Evolutionary conservation across 2,797 vertebrate species (phyloP).

Genomic region (Pseudochirops cupreus): DNA sequence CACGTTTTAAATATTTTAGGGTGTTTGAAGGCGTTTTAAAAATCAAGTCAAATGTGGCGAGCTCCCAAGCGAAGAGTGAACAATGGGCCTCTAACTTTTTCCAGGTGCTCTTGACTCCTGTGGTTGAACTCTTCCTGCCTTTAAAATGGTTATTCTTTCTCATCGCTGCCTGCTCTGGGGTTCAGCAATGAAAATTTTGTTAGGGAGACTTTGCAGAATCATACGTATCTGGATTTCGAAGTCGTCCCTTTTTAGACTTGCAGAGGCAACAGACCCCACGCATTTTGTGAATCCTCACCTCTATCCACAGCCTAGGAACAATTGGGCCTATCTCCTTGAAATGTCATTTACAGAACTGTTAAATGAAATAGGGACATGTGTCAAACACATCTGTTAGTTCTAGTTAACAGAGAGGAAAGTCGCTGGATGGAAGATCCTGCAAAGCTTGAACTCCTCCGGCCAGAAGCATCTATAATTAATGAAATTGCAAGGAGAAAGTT

Average conservation of each 20-base stretch:
- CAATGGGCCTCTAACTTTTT: conserved; percentile 79
- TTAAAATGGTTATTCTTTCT: conserved; percentile 44
- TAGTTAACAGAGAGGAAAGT: conserved; percentile 82
- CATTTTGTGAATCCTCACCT: conserved; percentile 26
- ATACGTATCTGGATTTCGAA: neutral
- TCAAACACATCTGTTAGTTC: conserved; percentile 84
- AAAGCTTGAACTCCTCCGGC: conserved; percentile 80
- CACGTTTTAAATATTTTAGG: conserved; percentile 58
- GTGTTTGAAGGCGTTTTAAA: conserved; percentile 16
- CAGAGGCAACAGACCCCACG: neutral
- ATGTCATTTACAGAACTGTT: conserved; percentile 83
- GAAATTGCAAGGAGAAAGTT: conserved; percentile 84
- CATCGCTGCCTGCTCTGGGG: neutral
- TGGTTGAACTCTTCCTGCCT: conserved; percentile 62
- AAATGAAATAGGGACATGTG: conserved; percentile 82
- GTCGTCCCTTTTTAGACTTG: conserved; percentile 8
- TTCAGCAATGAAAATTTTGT: neutral
- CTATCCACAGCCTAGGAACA: conserved; percentile 66
- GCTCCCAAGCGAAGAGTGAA: conserved; percentile 78
- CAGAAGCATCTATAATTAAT: conserved; percentile 84
- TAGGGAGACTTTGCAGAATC: neutral
- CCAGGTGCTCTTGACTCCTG: conserved; percentile 79
- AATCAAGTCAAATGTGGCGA: conserved; percentile 69
- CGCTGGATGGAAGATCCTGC: conserved; percentile 65
- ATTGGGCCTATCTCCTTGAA: conserved; percentile 81